Conservation (phyloP, 2,797 vertebrate genomes). For the Miichthys miiuy region DNA sequence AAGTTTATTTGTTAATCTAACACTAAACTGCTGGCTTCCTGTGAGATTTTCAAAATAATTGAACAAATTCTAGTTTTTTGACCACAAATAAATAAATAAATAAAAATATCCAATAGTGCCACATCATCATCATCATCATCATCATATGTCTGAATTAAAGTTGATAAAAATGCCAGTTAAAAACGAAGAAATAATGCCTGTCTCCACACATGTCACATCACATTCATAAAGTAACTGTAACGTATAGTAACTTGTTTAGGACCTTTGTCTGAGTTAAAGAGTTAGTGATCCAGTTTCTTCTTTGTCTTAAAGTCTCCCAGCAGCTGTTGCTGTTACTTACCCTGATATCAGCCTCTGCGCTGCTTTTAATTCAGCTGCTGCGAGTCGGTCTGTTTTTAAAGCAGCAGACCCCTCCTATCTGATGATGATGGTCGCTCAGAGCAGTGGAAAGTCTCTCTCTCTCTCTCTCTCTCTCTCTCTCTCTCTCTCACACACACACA, state of each 20-base stretch:
- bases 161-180: neutral
- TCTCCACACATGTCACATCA: too few species aligned
- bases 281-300: fast-evolving
- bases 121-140: neutral
- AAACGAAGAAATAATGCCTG: neutral
- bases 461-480: too few species aligned
- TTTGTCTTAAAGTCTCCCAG: fast-evolving
- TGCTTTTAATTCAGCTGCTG: neutral
- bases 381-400: neutral
- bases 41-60: conserved; percentile 2
- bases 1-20: neutral
- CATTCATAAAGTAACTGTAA: neutral
- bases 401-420: conserved; percentile 38
- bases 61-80: neutral
- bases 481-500: too few species aligned
- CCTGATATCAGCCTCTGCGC: conserved; percentile 9
- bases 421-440: too few species aligned
- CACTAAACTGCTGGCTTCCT: neutral
- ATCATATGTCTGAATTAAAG: neutral
- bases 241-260: neutral
- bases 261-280: neutral
- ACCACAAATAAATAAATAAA: neutral
- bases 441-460: conserved; percentile 37
- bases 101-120: neutral
- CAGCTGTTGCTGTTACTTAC: conserved; percentile 31